Base-by-base conservation (phyloP, 2,113 vertebrate species). In the Lynx canadensis region DNA sequence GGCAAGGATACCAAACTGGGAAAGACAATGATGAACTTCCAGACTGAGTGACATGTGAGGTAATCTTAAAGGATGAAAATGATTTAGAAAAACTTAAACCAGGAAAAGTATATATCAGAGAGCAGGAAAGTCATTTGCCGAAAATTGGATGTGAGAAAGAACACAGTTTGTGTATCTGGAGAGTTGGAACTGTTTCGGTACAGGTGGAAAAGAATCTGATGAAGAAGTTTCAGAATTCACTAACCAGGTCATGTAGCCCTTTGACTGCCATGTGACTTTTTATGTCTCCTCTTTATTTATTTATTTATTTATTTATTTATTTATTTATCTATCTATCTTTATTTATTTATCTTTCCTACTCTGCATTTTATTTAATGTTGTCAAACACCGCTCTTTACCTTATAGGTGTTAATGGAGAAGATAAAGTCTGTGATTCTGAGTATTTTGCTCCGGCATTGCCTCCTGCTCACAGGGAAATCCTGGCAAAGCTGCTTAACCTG, bases 221-320 rank as follows among this genome's bases (percentile, higher is more conserved):
- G 50, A 4, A 23, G 0, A 48, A 5, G 1, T 19, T 55, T 3
- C 1, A 13, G 1, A 27, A 23, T 21, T 33, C 55, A n/a, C 3
- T 60, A 23, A 7, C 3, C 7, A 45, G 19, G 50, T 55, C 84
- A 89, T 14, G 3, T 31, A 52, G 3, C 0, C 4, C 63, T 57
- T 60, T 33, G 25, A 66, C 6, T 38, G 1, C 7, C 15, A 19
- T 25, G 0, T 1, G 41, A 16, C 4, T 0, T 89, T 73, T 63
- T 81, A 23, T 29, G 9, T 18, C 11, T 68, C 63, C 15, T 48
- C 10, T 69, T 68, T n/a, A 10, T 16, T 48, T 92, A 9, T n/a
- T 41, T 45, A 41, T 41, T 41, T 41, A 41, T 48, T 36, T 36
- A 36, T 36, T 36, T 36, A 36, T 36, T 36, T 36, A 36, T 36